These are phyloP conservation scores for Mimachlamys varia DNA, from an alignment of 2,888 invertebrate genomes.

Conservation along the genomic window DNA sequence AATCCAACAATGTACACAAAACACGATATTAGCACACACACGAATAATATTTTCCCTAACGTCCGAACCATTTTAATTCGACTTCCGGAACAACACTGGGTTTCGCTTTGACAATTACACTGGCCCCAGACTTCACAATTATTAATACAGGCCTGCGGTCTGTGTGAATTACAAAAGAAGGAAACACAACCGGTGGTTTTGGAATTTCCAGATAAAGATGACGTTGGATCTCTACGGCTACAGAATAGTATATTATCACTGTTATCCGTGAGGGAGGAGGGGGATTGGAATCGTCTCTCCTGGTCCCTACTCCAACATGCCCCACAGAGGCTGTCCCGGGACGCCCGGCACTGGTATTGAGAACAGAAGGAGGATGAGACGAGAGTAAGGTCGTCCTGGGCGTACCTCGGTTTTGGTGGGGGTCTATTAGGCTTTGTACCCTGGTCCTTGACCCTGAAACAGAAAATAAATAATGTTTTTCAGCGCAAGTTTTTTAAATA, in stretches of 20 bases:
- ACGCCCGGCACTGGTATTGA: neutral
- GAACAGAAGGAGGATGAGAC: neutral
- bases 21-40: slow-evolving; percentile 11
- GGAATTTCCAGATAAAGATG: neutral
- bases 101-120: neutral
- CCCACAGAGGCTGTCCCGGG: neutral
- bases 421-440: neutral
- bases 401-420: neutral
- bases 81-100: neutral
- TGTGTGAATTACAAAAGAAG: neutral
- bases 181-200: neutral
- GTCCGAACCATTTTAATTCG: slow-evolving; percentile 14
- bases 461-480: neutral
- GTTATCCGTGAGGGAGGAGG: neutral
- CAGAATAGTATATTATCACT: neutral
- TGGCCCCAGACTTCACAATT: neutral
- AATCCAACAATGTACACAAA: slow-evolving; percentile 36
- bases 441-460: slow-evolving; percentile 26
- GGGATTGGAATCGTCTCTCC: neutral
- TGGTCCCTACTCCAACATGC: neutral
- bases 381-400: slow-evolving; percentile 10
- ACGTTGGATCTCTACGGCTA: neutral
- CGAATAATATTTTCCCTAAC: neutral
- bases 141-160: neutral
- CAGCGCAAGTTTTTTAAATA: neutral